Percentiles rank a stretch among this genome's conserved stretches.
Conservation (phyloP, 2,888 invertebrate genomes). For the Yponomeuta sedellus region DNA sequence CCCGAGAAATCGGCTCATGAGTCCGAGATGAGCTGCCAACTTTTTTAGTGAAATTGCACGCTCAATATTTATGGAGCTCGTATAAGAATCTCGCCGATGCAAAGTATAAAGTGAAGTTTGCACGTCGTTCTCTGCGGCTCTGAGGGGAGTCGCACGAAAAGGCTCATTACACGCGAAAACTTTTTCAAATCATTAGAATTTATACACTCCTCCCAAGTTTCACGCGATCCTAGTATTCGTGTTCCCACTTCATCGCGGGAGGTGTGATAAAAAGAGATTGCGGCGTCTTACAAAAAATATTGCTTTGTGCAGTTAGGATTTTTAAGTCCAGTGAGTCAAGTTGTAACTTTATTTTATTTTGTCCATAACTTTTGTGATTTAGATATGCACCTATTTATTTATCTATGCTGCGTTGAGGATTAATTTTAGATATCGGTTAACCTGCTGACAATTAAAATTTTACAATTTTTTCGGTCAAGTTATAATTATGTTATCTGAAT, state of each 20-base stretch:
- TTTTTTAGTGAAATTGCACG: conserved; percentile 27
- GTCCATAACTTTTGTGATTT: too few species aligned
- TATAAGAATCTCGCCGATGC: conserved; percentile 26
- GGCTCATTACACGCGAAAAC: conserved; percentile 53
- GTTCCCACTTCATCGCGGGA: conserved; percentile 11
- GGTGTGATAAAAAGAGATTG: conserved; percentile 4
- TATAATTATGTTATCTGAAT: too few species aligned
- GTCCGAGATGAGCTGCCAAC: conserved; percentile 8
- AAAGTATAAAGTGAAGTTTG: conserved; percentile 29
- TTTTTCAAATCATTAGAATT: conserved; percentile 62
- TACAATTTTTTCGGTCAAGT: too few species aligned
- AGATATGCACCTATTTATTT: too few species aligned
- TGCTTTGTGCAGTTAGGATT: background rate
- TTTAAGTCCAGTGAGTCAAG: too few species aligned
- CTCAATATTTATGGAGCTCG: conserved; percentile 32
- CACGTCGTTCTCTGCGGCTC: conserved; percentile 34
- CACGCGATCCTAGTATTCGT: conserved; percentile 13
- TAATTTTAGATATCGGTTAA: too few species aligned
- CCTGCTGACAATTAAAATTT: too few species aligned
- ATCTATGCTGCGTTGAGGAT: too few species aligned
- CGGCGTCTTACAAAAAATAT: conserved; percentile 6
- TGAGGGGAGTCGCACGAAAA: conserved; percentile 33
- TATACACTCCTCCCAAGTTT: conserved; percentile 52
- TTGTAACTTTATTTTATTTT: too few species aligned
- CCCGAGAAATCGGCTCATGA: conserved; percentile 15